phyloP scores from a whole-genome alignment of 2,888 invertebrate species.

The Dicyrtoma fusca region DNA sequence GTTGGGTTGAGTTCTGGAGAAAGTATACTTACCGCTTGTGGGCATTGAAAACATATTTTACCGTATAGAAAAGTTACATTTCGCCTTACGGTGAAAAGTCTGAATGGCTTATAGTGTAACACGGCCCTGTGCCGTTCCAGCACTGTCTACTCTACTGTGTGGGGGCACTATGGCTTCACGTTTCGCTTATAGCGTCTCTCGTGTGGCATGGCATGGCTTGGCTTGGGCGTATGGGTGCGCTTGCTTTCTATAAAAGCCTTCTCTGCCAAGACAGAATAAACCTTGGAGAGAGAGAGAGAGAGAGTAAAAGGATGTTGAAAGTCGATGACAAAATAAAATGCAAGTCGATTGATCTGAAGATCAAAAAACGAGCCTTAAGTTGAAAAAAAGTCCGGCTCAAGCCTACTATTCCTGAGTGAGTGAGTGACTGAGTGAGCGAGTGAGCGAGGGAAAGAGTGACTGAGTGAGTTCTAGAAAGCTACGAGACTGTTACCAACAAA shows the following conservation, averaged over 20 bases:
- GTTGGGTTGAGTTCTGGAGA: background rate
- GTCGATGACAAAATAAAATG: constrained; percentile 16
- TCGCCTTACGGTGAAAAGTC: no score
- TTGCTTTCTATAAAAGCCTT: background rate
- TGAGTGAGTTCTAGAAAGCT: background rate
- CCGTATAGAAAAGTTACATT: no score
- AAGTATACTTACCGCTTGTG: no score
- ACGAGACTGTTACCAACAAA: background rate
- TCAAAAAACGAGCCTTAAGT: constrained; percentile 20
- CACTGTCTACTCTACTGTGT: no score
- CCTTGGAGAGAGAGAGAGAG: constrained; percentile 11
- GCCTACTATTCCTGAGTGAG: background rate
- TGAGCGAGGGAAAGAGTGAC: constrained; percentile 2
- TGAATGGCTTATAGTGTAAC: no score
- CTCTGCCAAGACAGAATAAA: background rate
- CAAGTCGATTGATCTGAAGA: constrained; percentile 25
- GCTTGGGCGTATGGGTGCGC: background rate
- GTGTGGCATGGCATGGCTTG: background rate
- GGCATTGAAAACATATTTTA: no score
- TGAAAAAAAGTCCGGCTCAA: constrained; percentile 5
- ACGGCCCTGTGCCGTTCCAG: background rate
- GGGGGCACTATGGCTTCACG: background rate
- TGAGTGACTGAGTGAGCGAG: background rate
- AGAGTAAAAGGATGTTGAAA: background rate
- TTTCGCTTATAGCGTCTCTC: background rate